Base-by-base conservation (phyloP, 2,888 invertebrate genomes). In the Malthinus seriepunctatus region DNA sequence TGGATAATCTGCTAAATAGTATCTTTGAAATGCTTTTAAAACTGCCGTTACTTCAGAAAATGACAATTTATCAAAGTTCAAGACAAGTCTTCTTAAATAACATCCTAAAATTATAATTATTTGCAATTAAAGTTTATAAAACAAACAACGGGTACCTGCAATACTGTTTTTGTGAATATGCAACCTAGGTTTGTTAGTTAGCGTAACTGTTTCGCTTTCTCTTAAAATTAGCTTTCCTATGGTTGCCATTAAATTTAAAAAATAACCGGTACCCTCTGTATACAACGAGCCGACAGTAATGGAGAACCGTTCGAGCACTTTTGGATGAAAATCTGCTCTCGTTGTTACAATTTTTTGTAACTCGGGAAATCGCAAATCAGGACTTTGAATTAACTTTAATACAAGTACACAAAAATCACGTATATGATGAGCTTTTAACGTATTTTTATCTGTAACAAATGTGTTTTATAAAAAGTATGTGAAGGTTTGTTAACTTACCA, bases 21-120 rank as follows among this genome's bases (percentile, higher is more conserved):
- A 92, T 4, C 81, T 75, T 67, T 86, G 85, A 72, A 89, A 90
- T 63, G 88, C 85, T 68, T 87, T 85, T 73, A 88, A 89, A 23
- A 94, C 81, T 34, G 85, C 82, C 45, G 89, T 88, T 58, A 93
- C 87, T 81, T 93, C 91, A 34, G 90, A 88, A 79, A 95, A 95
- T 10, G 90, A 86, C 64, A 95, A 80, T 74, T 90, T 91, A 70
- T 94, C 92, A 73, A 95, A 86, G 63, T 90, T 87, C 1, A 95
- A 81, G 64, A 90, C 84, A 74, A 94, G 88, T 71, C 94, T 83
- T 62, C 95, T 82, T 62, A 95, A 82, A 77, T 91, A 95, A 64
- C 93, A 82, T 32, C 95, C 95, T 83, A 82, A 70, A 79, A 84
- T 71, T 53, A 76, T 76, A 65, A 23, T 23, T 23, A 76, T 74